A percentile compares a stretch with the other conserved stretches of the same genome.
Conservation (phyloP, 2,113 vertebrate species). For the Pomatorhinus ruficollis region DNA sequence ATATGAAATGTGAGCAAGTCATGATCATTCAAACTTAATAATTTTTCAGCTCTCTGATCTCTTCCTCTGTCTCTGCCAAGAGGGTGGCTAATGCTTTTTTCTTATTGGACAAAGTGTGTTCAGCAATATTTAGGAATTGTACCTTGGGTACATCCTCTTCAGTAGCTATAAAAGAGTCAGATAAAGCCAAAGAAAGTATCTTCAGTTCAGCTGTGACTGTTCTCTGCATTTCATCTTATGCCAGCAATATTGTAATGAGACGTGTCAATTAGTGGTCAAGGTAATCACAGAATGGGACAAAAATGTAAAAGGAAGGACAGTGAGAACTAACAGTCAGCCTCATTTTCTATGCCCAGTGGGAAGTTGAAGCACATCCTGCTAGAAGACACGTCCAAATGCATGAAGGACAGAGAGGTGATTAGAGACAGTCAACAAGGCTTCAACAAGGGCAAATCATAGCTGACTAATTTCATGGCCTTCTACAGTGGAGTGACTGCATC, state of each 20-base stretch:
- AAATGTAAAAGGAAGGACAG: neutral
- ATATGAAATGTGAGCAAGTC: neutral
- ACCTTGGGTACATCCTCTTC: neutral
- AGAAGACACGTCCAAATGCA: neutral
- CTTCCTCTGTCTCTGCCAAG: neutral
- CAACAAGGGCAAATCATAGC: neutral
- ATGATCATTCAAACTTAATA: neutral
- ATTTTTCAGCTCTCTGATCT: neutral
- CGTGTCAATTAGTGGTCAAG: neutral
- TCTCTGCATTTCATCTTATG: neutral
- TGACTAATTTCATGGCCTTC: neutral
- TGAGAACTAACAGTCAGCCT: neutral
- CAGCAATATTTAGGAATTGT: neutral
- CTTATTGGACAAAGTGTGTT: neutral
- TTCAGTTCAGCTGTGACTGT: neutral
- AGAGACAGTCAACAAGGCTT: neutral
- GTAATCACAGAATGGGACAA: neutral
- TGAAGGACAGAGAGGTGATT: neutral
- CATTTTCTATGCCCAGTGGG: neutral
- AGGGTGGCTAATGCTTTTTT: neutral
- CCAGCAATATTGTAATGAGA: neutral
- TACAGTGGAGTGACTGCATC: neutral
- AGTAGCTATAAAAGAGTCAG: neutral
- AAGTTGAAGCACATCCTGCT: neutral
- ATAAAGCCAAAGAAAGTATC: neutral